These are phyloP conservation scores for Tipula vernalis DNA, from an alignment of 2,888 invertebrate species.

Conservation along the genomic window DNA sequence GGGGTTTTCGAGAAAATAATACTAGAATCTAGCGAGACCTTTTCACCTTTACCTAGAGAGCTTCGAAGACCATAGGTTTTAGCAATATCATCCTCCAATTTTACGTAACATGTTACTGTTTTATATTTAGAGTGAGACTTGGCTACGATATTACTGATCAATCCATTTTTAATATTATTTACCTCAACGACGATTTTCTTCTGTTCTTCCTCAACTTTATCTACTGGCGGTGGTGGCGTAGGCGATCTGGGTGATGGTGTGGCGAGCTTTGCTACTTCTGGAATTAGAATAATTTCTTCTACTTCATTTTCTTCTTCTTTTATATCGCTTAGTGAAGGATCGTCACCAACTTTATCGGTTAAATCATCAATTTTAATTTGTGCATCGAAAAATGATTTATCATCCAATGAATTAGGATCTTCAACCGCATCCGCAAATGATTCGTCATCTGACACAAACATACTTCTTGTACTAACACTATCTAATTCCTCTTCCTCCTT, in stretches of 20 bases:
- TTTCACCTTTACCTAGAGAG: neutral
- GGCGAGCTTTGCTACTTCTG: neutral
- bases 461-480: neutral
- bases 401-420: neutral
- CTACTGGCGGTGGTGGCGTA: neutral
- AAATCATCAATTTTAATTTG: neutral
- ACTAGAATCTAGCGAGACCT: neutral
- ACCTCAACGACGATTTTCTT: neutral
- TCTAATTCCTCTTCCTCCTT: neutral
- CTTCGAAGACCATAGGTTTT: slow-evolving; percentile 6
- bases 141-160: neutral
- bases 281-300: neutral
- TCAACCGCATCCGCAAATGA: neutral
- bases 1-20: neutral
- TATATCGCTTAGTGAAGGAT: neutral
- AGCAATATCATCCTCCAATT: neutral
- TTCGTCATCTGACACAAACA: slow-evolving; percentile 6
- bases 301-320: neutral
- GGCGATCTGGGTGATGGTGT: neutral
- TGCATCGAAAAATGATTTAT: neutral
- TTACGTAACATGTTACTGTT: neutral
- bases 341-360: neutral
- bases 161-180: neutral
- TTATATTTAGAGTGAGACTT: neutral
- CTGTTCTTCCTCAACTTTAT: neutral